Evolutionary conservation across 2,797 vertebrate species (phyloP).

Genomic region (Petrocephalus sullivani): DNA sequence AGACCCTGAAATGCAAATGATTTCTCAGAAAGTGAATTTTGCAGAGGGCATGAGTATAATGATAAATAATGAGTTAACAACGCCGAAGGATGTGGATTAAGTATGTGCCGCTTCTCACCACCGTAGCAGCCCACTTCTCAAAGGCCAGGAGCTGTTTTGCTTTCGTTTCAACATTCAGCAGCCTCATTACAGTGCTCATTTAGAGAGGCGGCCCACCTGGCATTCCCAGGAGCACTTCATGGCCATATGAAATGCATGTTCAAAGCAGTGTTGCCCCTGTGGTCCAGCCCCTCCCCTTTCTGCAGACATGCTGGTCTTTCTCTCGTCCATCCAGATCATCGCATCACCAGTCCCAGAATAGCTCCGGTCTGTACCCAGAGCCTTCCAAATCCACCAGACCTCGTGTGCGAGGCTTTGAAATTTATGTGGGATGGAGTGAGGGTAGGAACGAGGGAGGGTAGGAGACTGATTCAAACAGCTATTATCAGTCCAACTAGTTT

Average conservation of each 20-base stretch:
- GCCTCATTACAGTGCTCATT: neutral
- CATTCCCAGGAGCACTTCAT: neutral
- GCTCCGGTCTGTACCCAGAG: neutral
- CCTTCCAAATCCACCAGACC: neutral
- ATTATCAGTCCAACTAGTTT: neutral
- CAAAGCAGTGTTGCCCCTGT: neutral
- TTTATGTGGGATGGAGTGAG: neutral
- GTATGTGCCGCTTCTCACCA: neutral
- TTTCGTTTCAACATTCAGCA: neutral
- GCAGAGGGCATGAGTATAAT: neutral
- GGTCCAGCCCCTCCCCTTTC: neutral
- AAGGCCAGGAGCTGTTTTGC: neutral
- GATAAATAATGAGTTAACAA: neutral
- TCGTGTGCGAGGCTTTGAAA: neutral
- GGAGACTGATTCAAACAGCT: neutral
- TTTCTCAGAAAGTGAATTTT: neutral
- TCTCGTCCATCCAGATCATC: neutral
- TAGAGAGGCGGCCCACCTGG: neutral
- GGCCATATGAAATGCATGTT: neutral
- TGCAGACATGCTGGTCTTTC: neutral
- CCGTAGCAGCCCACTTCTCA: neutral
- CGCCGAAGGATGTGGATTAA: neutral
- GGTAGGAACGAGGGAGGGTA: too few relatives aligned
- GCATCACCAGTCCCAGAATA: neutral
- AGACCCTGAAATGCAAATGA: neutral